Percentiles rank a stretch among this genome's conserved stretches.
phyloP scores from a whole-genome alignment of 2,113 vertebrate species.

The Platysternon megacephalum region DNA sequence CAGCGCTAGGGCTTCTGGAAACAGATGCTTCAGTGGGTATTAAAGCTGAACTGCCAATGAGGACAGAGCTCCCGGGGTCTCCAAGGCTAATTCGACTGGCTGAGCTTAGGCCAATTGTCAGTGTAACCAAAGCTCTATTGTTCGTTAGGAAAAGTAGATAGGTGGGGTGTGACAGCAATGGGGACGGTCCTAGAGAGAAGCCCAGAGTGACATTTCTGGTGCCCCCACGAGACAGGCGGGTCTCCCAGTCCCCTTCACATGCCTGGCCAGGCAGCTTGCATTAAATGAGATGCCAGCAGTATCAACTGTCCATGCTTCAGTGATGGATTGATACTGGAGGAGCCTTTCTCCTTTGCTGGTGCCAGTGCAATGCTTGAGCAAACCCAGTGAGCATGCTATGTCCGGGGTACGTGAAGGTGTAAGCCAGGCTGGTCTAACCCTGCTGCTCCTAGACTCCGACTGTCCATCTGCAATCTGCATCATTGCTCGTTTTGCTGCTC shows the following conservation, averaged over 20 bases:
- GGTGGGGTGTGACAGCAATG: neutral
- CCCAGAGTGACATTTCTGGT: neutral
- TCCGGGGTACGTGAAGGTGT: neutral
- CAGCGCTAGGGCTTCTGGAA: neutral
- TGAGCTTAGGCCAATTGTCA: neutral
- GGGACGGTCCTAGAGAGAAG: fast-evolving
- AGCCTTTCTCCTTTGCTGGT: too few relatives aligned
- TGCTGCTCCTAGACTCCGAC: neutral
- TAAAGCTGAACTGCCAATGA: neutral
- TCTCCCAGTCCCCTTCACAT: neutral
- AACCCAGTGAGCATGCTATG: neutral
- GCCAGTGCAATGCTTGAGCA: neutral
- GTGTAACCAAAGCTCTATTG: neutral
- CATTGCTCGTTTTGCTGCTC: neutral
- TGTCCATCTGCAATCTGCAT: neutral
- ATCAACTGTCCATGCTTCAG: neutral
- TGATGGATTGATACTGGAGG: neutral
- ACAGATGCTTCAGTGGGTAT: neutral
- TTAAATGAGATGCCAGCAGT: neutral
- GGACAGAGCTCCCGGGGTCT: neutral
- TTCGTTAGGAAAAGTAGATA: neutral
- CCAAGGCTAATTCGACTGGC: neutral
- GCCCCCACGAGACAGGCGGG: neutral
- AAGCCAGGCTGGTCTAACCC: neutral
- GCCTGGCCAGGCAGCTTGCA: neutral